Conservation (phyloP, 23 tunicate genomes). For the Trididemnum miniatum region DNA sequence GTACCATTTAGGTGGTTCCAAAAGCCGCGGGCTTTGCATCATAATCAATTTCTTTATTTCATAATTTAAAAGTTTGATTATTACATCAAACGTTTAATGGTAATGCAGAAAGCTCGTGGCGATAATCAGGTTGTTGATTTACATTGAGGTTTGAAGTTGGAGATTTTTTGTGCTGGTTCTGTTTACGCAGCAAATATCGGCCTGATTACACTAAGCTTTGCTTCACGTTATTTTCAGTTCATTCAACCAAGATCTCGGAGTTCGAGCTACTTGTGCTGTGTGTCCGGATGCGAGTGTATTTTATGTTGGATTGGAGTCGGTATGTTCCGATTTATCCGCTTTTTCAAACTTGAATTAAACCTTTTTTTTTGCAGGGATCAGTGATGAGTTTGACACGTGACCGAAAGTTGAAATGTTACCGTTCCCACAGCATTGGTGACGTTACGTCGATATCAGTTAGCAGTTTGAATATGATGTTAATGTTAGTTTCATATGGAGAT, state of each 20-base stretch:
- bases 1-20: no score
- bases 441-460: constrained; percentile 46
- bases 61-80: no score
- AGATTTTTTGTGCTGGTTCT: no score
- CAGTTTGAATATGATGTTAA: constrained; percentile 38
- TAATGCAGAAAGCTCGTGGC: no score
- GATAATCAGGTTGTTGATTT: no score
- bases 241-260: constrained; percentile 24
- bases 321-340: constrained; percentile 37
- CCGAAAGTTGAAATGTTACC: constrained; percentile 19
- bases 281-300: constrained; percentile 80
- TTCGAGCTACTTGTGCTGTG: constrained; percentile 49
- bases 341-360: neutral
- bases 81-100: no score
- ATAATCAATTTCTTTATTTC: no score
- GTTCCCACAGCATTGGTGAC: constrained; percentile 25
- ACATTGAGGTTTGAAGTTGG: no score
- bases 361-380: constrained; percentile 31
- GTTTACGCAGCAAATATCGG: no score
- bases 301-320: constrained; percentile 74
- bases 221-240: constrained; percentile 17
- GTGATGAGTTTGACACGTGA: constrained; percentile 53
- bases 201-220: no score
- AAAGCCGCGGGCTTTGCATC: no score
- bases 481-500: constrained; percentile 62